These are phyloP conservation scores for Apostichopus californicus DNA, from an alignment of 35 echinoderm and acorn worm species.

Conservation along the genomic window DNA sequence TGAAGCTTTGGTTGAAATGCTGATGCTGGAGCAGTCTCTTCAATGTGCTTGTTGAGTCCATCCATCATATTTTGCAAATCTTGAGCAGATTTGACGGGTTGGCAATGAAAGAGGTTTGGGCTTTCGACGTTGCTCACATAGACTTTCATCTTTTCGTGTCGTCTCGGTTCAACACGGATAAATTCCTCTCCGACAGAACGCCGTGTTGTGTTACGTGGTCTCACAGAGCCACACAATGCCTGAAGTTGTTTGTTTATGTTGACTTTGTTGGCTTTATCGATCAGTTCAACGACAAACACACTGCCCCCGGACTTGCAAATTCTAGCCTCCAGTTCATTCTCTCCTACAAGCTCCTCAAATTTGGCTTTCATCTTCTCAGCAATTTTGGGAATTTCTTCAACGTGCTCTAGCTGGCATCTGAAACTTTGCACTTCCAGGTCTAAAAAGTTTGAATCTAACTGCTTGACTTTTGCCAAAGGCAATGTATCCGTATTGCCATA, in stretches of 20 bases:
- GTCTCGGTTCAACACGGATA: constrained; percentile 55
- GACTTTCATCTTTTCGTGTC: constrained; percentile 52
- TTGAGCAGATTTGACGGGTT: constrained; percentile 66
- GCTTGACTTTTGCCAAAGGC: constrained; percentile 49
- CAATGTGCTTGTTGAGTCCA: constrained; percentile 48
- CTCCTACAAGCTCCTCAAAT: constrained; percentile 55
- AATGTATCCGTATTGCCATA: constrained; percentile 83
- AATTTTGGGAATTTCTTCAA: constrained; percentile 41
- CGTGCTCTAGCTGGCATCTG: constrained; percentile 62
- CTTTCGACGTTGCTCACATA: constrained; percentile 72
- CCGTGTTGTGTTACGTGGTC: not conserved
- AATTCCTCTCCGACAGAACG: constrained; percentile 40
- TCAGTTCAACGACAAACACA: constrained; percentile 28
- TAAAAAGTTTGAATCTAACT: constrained; percentile 62
- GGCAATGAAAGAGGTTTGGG: constrained; percentile 78
- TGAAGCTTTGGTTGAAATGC: constrained; percentile 28
- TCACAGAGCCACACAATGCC: constrained; percentile 30
- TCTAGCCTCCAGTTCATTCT: constrained; percentile 37
- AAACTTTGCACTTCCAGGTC: constrained; percentile 71
- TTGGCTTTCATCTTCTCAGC: constrained; percentile 39
- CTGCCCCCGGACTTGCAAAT: constrained; percentile 21
- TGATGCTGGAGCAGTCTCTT: not conserved
- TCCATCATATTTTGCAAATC: constrained; percentile 79
- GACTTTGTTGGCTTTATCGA: constrained; percentile 38
- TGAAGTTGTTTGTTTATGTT: constrained; percentile 65